Evolutionary conservation across 2,888 invertebrate genomes (phyloP).

Genomic region (Nomada hirtipes): DNA sequence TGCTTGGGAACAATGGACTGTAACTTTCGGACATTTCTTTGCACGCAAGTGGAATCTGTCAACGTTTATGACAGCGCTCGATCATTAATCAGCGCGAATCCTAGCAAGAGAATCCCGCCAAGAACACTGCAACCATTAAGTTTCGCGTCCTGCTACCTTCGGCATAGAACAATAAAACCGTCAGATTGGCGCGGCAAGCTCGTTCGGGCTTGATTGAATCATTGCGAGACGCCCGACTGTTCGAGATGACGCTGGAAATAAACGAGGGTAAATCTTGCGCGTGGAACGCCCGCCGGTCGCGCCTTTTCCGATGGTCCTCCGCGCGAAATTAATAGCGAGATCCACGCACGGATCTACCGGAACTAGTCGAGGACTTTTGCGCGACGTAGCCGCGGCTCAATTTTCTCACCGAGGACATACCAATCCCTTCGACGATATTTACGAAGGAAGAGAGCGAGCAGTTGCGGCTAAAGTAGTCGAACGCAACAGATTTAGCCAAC

Average conservation of each 20-base stretch:
- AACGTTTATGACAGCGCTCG: constrained; percentile 49
- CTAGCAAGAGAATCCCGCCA: constrained; percentile 48
- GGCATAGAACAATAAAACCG: constrained; percentile 49
- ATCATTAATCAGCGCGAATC: constrained; percentile 49
- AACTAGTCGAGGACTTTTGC: too few species aligned
- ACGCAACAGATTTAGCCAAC: constrained; percentile 78
- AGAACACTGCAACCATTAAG: constrained; percentile 53
- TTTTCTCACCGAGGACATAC: neutral
- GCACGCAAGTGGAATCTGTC: constrained; percentile 52
- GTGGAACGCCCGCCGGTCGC: neutral
- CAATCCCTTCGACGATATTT: neutral
- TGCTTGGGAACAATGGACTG: neutral
- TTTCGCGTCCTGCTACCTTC: constrained; percentile 43
- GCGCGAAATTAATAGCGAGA: constrained; percentile 4
- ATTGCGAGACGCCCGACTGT: constrained; percentile 37
- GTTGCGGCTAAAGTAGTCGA: constrained; percentile 46
- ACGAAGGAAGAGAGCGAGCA: constrained; percentile 20
- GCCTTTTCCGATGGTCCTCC: neutral
- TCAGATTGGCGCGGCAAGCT: constrained; percentile 40
- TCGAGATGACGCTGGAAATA: constrained; percentile 48
- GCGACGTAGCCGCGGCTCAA: too few species aligned
- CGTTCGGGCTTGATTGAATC: constrained; percentile 56
- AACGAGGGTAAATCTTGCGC: constrained; percentile 20
- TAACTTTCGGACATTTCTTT: neutral
- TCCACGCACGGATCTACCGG: too few species aligned